These are phyloP conservation scores for Tauraco hartlaubi DNA, from an alignment of 2,797 vertebrate species.

Conservation along the genomic window DNA sequence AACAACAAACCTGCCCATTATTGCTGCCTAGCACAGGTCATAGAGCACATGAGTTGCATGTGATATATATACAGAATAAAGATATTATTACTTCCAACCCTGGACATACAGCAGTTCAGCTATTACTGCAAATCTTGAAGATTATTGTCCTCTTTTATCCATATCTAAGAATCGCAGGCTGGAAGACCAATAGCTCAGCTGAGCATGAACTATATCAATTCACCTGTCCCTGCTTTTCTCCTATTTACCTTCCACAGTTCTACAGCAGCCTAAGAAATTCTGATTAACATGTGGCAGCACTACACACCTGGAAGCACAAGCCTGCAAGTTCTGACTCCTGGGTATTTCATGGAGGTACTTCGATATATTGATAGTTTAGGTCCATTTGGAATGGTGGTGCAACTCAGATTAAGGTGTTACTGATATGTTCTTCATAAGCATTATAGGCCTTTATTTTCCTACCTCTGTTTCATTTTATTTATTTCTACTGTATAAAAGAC, in stretches of 20 bases:
- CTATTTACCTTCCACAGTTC: background rate
- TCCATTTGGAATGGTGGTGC: background rate
- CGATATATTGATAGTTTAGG: background rate
- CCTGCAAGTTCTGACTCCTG: background rate
- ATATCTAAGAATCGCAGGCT: background rate
- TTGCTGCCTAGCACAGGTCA: background rate
- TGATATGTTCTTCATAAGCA: background rate
- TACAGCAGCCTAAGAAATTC: background rate
- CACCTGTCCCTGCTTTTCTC: background rate
- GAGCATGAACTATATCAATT: background rate
- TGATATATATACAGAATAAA: background rate
- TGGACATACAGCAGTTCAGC: background rate
- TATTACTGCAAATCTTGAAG: background rate
- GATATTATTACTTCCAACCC: background rate
- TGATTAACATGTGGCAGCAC: accelerated
- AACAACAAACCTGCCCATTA: background rate
- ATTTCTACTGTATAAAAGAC: background rate
- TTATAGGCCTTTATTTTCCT: background rate
- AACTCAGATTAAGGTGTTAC: background rate
- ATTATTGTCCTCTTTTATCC: background rate
- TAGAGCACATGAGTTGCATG: accelerated
- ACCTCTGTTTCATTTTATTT: background rate
- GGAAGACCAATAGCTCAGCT: background rate
- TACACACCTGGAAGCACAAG: background rate
- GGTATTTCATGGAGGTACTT: background rate